phyloP scores from a whole-genome alignment of 1,140 invertebrate genomes.

The Anastatus disparis region DNA sequence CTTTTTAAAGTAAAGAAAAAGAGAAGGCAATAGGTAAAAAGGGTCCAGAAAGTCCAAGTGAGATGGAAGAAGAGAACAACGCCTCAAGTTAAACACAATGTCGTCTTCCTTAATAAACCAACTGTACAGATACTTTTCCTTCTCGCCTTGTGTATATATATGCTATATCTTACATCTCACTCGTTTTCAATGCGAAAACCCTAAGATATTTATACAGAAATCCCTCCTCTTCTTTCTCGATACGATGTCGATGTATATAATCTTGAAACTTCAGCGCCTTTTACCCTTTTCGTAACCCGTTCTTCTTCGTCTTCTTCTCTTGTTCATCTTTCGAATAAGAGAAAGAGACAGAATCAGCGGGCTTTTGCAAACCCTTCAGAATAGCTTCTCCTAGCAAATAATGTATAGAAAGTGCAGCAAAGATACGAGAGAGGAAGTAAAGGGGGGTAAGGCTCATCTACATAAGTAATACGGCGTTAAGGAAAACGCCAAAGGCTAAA shows the following conservation, averaged over 20 bases:
- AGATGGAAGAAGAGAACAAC: slow-evolving; percentile 15
- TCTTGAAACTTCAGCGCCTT: slow-evolving; percentile 63
- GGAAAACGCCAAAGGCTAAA: slow-evolving; percentile 61
- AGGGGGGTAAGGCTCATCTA: slow-evolving; percentile 66
- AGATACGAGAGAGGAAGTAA: too few relatives aligned
- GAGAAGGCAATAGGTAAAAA: not conserved
- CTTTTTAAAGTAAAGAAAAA: slow-evolving; percentile 4
- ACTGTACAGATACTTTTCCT: too few relatives aligned
- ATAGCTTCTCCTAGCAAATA: slow-evolving; percentile 61
- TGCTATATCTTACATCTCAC: too few relatives aligned
- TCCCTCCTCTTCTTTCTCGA: slow-evolving; percentile 38
- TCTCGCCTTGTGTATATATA: slow-evolving; percentile 17
- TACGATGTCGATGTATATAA: slow-evolving; percentile 45
- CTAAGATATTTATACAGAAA: slow-evolving; percentile 50
- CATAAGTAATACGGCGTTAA: slow-evolving; percentile 67
- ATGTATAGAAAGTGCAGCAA: slow-evolving; percentile 65
- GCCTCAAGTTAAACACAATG: slow-evolving; percentile 39
- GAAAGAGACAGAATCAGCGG: too few relatives aligned
- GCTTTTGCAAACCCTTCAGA: slow-evolving; percentile 46
- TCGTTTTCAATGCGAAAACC: slow-evolving; percentile 36
- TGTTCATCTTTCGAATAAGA: too few relatives aligned
- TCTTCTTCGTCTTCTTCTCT: not conserved
- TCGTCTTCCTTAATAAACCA: slow-evolving; percentile 38
- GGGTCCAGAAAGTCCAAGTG: not conserved
- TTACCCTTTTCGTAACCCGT: slow-evolving; percentile 51